Percentiles rank a stretch among this genome's conserved stretches.
These are phyloP conservation scores for Colletes collaris DNA, from an alignment of 2,888 invertebrate genomes.

Conservation along the genomic window DNA sequence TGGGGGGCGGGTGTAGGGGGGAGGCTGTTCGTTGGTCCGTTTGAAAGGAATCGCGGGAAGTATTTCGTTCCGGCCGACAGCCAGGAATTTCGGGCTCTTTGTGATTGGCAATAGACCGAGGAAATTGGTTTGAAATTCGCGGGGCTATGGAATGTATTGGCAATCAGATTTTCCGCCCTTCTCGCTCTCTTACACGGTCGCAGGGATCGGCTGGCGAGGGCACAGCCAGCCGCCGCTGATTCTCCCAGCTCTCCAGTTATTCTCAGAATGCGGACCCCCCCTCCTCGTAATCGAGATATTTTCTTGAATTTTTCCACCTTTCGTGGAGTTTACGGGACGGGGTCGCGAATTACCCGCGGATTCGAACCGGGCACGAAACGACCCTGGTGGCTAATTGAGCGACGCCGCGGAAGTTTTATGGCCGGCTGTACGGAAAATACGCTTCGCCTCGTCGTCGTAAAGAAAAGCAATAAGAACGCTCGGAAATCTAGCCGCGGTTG, in stretches of 20 bases:
- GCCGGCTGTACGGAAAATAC: slow-evolving; percentile 38
- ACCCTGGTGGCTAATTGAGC: slow-evolving; percentile 10
- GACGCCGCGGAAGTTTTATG: slow-evolving; percentile 40
- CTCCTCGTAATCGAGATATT: slow-evolving; percentile 48
- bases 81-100: slow-evolving; percentile 75
- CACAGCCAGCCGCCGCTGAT: neutral
- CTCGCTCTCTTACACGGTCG: slow-evolving; percentile 52
- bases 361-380: neutral
- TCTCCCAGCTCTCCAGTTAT: slow-evolving; percentile 55
- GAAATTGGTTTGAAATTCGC: slow-evolving; percentile 80
- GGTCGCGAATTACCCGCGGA: slow-evolving; percentile 10
- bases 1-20: neutral
- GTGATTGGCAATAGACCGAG: slow-evolving; percentile 79
- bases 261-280: slow-evolving; percentile 67
- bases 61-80: slow-evolving; percentile 74
- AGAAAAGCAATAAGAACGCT: slow-evolving; percentile 39
- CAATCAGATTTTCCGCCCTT: slow-evolving; percentile 78
- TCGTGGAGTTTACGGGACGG: neutral
- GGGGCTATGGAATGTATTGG: slow-evolving; percentile 78
- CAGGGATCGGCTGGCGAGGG: neutral
- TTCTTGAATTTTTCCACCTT: slow-evolving; percentile 42
- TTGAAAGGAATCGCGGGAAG: slow-evolving; percentile 71
- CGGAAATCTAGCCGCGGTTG: neutral
- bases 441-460: slow-evolving; percentile 40
- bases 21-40: slow-evolving; percentile 3